These are phyloP conservation scores for Hypercompe scribonia DNA, from an alignment of 2,888 invertebrate genomes.

Conservation along the genomic window DNA sequence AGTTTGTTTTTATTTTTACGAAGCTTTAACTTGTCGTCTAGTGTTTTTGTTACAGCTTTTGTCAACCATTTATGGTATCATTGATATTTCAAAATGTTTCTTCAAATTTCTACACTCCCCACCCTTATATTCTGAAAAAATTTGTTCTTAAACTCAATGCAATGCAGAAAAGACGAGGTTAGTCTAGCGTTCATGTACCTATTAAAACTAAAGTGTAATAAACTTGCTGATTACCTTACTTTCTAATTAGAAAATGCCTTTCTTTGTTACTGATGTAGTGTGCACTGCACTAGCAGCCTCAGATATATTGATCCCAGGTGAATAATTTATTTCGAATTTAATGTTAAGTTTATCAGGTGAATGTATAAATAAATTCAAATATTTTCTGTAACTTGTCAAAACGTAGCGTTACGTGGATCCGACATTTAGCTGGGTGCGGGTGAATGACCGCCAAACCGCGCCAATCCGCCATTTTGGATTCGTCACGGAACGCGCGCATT, in stretches of 20 bases:
- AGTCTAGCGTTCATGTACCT: background rate
- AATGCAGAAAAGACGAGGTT: background rate
- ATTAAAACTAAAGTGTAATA: conserved; percentile 15
- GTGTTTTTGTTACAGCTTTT: conserved; percentile 17
- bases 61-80: background rate
- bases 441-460: conserved; percentile 84
- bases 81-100: background rate
- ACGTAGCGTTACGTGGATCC: conserved; percentile 67
- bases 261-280: background rate
- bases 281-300: background rate
- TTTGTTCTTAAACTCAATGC: background rate
- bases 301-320: background rate
- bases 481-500: conserved; percentile 83
- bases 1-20: conserved; percentile 51
- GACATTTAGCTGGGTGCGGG: conserved; percentile 74
- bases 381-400: conserved; percentile 65
- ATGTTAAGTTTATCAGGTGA: background rate
- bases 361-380: conserved; percentile 22
- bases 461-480: conserved; percentile 82
- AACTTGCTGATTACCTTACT: background rate
- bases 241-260: conserved; percentile 12
- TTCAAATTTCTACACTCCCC: background rate
- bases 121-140: background rate
- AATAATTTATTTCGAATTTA: background rate
- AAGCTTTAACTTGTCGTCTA: conserved; percentile 13